Conservation (phyloP, 2,113 vertebrate genomes). For the Clarias magur region DNA sequence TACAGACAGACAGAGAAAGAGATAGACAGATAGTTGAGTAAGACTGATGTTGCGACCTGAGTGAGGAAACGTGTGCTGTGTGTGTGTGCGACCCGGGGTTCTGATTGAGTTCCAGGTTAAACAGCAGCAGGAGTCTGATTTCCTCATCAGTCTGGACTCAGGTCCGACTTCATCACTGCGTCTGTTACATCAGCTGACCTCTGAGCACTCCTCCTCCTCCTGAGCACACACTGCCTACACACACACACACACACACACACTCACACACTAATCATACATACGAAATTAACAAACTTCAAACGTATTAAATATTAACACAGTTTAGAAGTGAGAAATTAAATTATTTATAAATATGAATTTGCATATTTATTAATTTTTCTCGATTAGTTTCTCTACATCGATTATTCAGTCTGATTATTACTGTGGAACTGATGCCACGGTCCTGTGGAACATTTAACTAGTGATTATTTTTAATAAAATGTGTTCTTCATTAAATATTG, state of each 20-base stretch:
- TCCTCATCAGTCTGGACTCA: neutral
- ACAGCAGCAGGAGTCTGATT: neutral
- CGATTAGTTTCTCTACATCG: no score
- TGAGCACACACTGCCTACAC: neutral
- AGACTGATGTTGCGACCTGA: neutral
- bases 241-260: neutral
- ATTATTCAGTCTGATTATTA: no score
- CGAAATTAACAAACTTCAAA: no score
- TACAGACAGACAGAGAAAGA: neutral
- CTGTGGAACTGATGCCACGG: no score
- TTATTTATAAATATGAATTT: no score
- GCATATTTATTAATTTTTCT: no score
- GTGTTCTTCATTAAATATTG: neutral
- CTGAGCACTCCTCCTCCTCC: neutral
- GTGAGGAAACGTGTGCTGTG: neutral
- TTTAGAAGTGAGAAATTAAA: no score
- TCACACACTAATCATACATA: neutral
- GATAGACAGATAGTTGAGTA: neutral
- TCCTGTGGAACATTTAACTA: no score
- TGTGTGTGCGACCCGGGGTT: neutral
- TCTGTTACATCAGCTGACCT: neutral
- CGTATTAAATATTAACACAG: no score
- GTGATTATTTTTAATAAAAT: neutral
- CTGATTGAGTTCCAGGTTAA: constrained; percentile 8
- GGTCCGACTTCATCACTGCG: neutral